These are phyloP conservation scores for Lasioglossum pauxillum DNA, from an alignment of 2,888 invertebrate genomes.

Conservation along the genomic window DNA sequence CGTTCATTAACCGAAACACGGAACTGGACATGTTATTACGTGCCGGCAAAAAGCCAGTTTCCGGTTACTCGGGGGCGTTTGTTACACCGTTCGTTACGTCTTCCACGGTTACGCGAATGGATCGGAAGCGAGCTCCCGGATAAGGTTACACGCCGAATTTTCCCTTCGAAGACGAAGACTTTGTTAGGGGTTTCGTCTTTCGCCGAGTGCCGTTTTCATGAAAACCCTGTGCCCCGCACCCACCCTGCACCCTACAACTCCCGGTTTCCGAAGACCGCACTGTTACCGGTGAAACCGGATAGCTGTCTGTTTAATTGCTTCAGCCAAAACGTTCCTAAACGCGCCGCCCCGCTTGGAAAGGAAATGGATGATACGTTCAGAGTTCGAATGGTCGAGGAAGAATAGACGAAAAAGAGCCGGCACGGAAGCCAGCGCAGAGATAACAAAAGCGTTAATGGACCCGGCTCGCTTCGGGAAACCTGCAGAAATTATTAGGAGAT, in stretches of 20 bases:
- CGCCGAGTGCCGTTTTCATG: slow-evolving; percentile 64
- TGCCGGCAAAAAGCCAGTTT: slow-evolving; percentile 29
- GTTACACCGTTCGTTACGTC: slow-evolving; percentile 49
- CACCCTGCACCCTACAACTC: not conserved
- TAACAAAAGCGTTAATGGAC: slow-evolving; percentile 70
- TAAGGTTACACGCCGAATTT: slow-evolving; percentile 52
- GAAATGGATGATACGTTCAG: slow-evolving; percentile 65
- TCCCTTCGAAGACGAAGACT: slow-evolving; percentile 64
- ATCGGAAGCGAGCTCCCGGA: slow-evolving; percentile 28
- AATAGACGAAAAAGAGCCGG: slow-evolving; percentile 20
- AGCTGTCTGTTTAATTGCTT: slow-evolving; percentile 75
- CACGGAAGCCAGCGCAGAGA: slow-evolving; percentile 44
- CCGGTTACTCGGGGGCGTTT: slow-evolving; percentile 52
- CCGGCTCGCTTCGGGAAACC: slow-evolving; percentile 31
- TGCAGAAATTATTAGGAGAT: not conserved
- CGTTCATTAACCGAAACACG: slow-evolving; percentile 8
- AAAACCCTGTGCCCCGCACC: slow-evolving; percentile 30
- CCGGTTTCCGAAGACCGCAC: slow-evolving; percentile 38
- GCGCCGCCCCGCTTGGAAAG: slow-evolving; percentile 50
- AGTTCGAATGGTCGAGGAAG: slow-evolving; percentile 30
- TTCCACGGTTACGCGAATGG: slow-evolving; percentile 30
- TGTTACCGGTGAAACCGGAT: slow-evolving; percentile 69
- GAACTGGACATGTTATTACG: not conserved
- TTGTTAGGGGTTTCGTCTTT: slow-evolving; percentile 68
- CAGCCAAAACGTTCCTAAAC: slow-evolving; percentile 57